Evolutionary conservation across 2,113 vertebrate species (phyloP).

Genomic region (Stercorarius parasiticus): DNA sequence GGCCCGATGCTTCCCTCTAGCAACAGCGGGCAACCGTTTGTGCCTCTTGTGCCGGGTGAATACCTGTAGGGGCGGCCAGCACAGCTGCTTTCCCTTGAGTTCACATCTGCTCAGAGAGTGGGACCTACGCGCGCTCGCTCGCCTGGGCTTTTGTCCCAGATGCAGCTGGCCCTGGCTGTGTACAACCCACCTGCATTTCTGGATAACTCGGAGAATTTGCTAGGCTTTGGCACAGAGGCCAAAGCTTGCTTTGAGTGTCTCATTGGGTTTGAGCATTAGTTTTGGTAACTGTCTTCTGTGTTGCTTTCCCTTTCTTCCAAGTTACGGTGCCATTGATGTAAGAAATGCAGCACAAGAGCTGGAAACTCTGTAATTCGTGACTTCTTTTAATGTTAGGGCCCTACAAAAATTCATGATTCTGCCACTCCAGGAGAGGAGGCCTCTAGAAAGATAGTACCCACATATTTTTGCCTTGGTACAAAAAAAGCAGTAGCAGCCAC

Average conservation of each 20-base stretch:
- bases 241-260: background rate
- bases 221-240: background rate
- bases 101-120: background rate
- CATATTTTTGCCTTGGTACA: rapidly evolving
- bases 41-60: background rate
- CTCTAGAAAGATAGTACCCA: background rate
- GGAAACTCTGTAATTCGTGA: background rate
- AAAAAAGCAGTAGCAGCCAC: background rate
- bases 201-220: background rate
- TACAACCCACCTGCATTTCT: background rate
- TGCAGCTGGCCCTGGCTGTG: background rate
- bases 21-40: background rate
- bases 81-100: slow-evolving; percentile 28
- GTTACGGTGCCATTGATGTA: rapidly evolving
- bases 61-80: background rate
- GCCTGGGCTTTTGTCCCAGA: background rate
- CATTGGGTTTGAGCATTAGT: background rate
- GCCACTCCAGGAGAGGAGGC: background rate
- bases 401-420: background rate
- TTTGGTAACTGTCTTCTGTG: background rate
- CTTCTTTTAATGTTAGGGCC: background rate
- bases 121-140: background rate
- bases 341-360: background rate
- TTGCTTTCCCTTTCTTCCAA: background rate
- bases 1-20: background rate